Conservation (phyloP, 2,797 vertebrate species). For the Furcifer pardalis region DNA sequence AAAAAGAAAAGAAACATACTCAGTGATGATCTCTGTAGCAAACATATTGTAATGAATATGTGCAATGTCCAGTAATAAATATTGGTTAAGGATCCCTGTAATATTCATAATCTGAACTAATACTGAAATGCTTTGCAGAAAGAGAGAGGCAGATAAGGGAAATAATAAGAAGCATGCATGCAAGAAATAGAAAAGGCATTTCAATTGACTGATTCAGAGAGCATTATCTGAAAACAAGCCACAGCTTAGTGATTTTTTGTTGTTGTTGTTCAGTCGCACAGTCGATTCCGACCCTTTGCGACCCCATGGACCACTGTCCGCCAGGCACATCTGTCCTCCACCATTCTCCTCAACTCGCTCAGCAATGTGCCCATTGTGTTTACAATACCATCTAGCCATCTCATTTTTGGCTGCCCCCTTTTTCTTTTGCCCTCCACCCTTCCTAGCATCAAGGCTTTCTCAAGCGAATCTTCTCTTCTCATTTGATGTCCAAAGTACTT, state of each 20-base stretch:
- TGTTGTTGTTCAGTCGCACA: no score
- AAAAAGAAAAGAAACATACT: neutral
- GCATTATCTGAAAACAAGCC: slow-evolving; percentile 38
- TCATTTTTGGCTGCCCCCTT: no score
- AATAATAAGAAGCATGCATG: slow-evolving; percentile 69
- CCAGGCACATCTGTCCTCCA: no score
- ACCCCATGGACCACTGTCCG: no score
- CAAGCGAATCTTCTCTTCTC: no score
- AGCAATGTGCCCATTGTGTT: no score
- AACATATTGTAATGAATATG: slow-evolving; percentile 59
- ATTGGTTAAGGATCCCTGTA: slow-evolving; percentile 70
- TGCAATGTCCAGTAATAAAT: slow-evolving; percentile 66
- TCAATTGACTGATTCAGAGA: slow-evolving; percentile 66
- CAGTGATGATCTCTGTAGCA: slow-evolving; percentile 54
- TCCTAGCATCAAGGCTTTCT: no score
- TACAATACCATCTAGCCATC: no score
- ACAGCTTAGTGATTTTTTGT: neutral
- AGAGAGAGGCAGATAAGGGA: slow-evolving; percentile 64
- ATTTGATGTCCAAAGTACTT: no score
- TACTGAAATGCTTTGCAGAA: slow-evolving; percentile 71
- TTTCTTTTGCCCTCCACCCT: no score
- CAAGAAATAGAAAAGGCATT: slow-evolving; percentile 67
- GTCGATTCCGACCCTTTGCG: no score
- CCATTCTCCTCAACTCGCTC: no score
- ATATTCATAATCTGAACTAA: slow-evolving; percentile 75